These are phyloP conservation scores for Pinctada fucata DNA, from an alignment of 2,888 invertebrate species.

Conservation along the genomic window DNA sequence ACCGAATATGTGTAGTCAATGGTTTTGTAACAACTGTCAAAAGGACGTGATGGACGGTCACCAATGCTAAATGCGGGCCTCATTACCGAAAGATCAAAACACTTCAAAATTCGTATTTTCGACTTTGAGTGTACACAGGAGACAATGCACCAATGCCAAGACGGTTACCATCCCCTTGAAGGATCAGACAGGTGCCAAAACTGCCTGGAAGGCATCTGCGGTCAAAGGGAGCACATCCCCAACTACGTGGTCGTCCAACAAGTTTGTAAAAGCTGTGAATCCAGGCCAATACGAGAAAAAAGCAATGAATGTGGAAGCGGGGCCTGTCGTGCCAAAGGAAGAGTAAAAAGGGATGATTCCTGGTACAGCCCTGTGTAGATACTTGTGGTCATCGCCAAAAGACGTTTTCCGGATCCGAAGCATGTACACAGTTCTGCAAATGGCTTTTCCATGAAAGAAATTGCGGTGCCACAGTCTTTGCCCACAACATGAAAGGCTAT, in stretches of 20 bases:
- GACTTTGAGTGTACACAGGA: background rate
- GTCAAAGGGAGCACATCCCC: background rate
- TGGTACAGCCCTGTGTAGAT: background rate
- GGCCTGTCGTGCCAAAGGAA: background rate
- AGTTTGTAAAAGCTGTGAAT: background rate
- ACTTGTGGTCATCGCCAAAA: background rate
- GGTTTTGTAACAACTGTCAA: background rate
- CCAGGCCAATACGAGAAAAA: background rate
- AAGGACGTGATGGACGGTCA: background rate
- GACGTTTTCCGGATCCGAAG: background rate
- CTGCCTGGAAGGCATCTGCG: background rate
- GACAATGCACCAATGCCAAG: background rate
- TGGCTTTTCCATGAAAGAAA: background rate
- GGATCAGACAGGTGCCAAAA: background rate
- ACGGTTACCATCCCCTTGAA: constrained; percentile 5
- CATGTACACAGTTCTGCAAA: background rate
- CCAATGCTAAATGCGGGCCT: background rate
- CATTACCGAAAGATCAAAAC: background rate
- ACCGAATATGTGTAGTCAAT: background rate
- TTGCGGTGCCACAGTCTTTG: too few relatives aligned
- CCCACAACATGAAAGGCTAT: background rate
- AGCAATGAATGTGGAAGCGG: background rate
- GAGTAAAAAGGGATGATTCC: background rate
- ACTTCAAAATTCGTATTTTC: background rate
- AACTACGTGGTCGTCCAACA: background rate